These are phyloP conservation scores for Bedellia somnulentella DNA, from an alignment of 2,888 invertebrate genomes.

Conservation along the genomic window DNA sequence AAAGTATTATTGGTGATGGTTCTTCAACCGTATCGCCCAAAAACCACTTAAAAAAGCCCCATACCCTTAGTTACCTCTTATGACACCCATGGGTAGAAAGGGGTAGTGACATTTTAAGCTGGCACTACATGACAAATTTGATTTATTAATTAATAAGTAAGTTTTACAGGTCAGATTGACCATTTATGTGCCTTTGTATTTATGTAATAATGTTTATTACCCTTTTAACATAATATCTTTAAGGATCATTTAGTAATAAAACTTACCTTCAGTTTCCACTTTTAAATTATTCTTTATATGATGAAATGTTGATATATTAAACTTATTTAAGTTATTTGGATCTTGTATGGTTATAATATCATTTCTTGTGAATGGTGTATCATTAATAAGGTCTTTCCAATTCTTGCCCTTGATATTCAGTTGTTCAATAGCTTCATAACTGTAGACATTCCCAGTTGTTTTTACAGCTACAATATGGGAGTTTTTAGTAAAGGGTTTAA, in stretches of 20 bases:
- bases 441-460: constrained; percentile 94
- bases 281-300: constrained; percentile 90
- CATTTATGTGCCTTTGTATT: too few species aligned
- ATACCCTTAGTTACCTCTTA: too few species aligned
- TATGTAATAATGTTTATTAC: too few species aligned
- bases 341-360: constrained; percentile 94
- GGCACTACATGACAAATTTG: too few species aligned
- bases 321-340: constrained; percentile 87
- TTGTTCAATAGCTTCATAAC: constrained; percentile 92
- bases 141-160: too few species aligned
- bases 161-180: too few species aligned
- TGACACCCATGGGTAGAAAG: too few species aligned
- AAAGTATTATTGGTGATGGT: too few species aligned
- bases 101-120: too few species aligned
- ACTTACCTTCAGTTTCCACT: constrained; percentile 81
- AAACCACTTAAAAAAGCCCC: too few species aligned
- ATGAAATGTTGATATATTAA: constrained; percentile 92
- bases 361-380: constrained; percentile 81
- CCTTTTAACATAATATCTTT: neutral
- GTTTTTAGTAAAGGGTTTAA: constrained; percentile 89
- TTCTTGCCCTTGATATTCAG: constrained; percentile 93
- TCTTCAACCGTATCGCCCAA: too few species aligned
- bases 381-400: constrained; percentile 91
- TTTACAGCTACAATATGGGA: constrained; percentile 90
- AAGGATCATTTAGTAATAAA: too few species aligned